phyloP scores from a whole-genome alignment of 2,113 vertebrate genomes.

The Burhinus bistriatus region DNA sequence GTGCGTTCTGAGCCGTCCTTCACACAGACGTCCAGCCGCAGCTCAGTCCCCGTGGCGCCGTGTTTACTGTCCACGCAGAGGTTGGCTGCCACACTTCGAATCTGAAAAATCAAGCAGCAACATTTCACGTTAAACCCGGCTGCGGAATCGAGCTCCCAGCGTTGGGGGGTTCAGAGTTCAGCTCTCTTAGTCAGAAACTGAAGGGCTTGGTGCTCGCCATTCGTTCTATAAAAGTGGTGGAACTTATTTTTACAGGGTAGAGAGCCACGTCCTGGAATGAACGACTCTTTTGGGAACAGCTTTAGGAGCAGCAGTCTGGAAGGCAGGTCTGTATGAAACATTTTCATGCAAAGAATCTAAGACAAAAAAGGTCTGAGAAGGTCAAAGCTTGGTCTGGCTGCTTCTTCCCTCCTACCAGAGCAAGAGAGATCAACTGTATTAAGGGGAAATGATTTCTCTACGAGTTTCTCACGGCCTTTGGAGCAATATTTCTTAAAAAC shows the following conservation, averaged over 20 bases:
- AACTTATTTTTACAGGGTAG: not conserved
- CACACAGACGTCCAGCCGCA: slow-evolving; percentile 84
- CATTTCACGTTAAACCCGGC: not conserved
- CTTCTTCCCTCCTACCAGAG: not conserved
- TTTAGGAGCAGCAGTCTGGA: not conserved
- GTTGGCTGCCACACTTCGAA: slow-evolving; percentile 81
- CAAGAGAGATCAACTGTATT: not conserved
- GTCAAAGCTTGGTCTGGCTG: not conserved
- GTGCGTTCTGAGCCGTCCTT: slow-evolving; percentile 88
- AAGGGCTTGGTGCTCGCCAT: not conserved
- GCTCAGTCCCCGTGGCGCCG: slow-evolving; percentile 81
- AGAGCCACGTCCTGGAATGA: not conserved
- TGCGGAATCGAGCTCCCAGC: not conserved
- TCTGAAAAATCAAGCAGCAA: slow-evolving; percentile 70
- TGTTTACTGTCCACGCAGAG: slow-evolving; percentile 90
- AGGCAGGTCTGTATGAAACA: not conserved
- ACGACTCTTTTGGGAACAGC: not conserved
- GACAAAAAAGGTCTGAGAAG: not conserved
- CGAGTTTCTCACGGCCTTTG: not conserved
- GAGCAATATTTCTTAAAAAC: not conserved
- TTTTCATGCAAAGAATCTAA: not conserved
- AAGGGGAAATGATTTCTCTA: not conserved
- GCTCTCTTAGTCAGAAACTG: not conserved
- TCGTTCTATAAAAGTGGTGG: not conserved
- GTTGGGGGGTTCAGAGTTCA: not conserved